phyloP scores from a whole-genome alignment of 2,888 invertebrate species.

The Ophion ventricosus region DNA sequence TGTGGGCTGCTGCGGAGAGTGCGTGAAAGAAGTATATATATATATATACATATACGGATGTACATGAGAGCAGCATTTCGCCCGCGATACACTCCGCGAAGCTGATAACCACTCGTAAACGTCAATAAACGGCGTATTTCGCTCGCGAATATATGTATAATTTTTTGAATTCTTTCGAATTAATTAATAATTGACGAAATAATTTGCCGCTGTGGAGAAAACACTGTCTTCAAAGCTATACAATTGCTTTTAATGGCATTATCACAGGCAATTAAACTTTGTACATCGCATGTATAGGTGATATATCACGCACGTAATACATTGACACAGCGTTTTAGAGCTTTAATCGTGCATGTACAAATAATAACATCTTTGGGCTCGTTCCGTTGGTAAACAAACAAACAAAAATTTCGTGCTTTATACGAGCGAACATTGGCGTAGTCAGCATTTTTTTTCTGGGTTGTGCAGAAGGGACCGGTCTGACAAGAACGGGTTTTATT shows the following conservation, averaged over 20 bases:
- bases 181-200: slow-evolving; percentile 35
- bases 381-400: too few relatives aligned
- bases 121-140: slow-evolving; percentile 3
- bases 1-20: slow-evolving; percentile 37
- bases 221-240: not conserved
- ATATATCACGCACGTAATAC: not conserved
- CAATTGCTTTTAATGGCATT: not conserved
- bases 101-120: slow-evolving; percentile 48
- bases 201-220: slow-evolving; percentile 6
- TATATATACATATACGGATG: slow-evolving; percentile 2
- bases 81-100: slow-evolving; percentile 35
- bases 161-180: slow-evolving; percentile 25
- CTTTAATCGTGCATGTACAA: too few relatives aligned
- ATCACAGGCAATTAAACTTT: slow-evolving; percentile 13
- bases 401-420: too few relatives aligned
- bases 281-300: not conserved
- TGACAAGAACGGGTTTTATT: too few relatives aligned
- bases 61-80: not conserved
- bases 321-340: not conserved
- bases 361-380: too few relatives aligned
- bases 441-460: too few relatives aligned
- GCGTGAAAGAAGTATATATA: slow-evolving; percentile 4
- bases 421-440: too few relatives aligned
- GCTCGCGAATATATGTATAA: not conserved
- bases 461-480: too few relatives aligned